These are phyloP conservation scores for Antitype chi DNA, from an alignment of 2,888 invertebrate genomes.

Conservation along the genomic window DNA sequence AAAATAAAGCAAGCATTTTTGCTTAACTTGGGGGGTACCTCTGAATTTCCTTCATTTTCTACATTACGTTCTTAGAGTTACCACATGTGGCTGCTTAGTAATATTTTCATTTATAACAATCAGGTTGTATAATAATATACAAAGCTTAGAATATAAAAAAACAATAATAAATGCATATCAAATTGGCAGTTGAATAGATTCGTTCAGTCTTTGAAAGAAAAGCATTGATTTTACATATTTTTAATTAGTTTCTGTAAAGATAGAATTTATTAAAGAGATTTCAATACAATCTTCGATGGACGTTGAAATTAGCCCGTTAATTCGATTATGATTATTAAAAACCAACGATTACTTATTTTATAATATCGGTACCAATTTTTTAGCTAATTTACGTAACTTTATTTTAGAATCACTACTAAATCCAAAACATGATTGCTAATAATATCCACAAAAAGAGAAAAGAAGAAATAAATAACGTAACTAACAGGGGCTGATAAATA, in stretches of 20 bases:
- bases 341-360: background rate
- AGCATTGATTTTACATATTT: background rate
- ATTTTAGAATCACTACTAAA: constrained; percentile 28
- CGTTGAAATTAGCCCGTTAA: constrained; percentile 19
- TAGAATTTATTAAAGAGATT: background rate
- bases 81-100: background rate
- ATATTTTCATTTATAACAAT: constrained; percentile 54
- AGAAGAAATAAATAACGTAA: constrained; percentile 47
- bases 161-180: constrained; percentile 68
- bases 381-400: background rate
- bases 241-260: background rate
- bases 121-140: constrained; percentile 29
- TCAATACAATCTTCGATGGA: background rate
- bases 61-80: background rate
- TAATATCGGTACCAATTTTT: constrained; percentile 47
- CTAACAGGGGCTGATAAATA: background rate
- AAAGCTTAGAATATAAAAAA: constrained; percentile 32
- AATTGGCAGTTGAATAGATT: constrained; percentile 64
- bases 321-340: constrained; percentile 3
- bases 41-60: background rate
- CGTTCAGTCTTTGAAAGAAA: constrained; percentile 69
- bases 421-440: constrained; percentile 10
- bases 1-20: background rate
- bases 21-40: background rate
- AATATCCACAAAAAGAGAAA: constrained; percentile 13